Evolutionary conservation across 2,113 vertebrate species (phyloP), one percentile per base, ranked within the genome.

Genomic region (Monopterus albus): DNA sequence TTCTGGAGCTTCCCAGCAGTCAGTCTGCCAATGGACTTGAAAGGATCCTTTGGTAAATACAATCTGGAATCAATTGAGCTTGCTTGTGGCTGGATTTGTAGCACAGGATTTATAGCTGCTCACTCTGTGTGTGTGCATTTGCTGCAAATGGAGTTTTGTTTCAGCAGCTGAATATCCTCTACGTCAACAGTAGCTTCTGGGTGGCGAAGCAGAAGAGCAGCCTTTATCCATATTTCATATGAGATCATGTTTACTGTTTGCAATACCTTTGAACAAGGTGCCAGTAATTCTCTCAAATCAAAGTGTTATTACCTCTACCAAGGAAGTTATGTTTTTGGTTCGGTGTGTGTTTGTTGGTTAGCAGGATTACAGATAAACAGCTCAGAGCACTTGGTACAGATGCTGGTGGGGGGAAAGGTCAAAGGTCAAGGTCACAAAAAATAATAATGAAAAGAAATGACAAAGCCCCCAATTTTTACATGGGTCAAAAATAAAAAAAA

Each of bases 1-100:
- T 65, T 29, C 50, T 39, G 13, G 14, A 40, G 26, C 42, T 79
- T 82, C 40, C 67, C 72, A 52, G 61, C 52, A 72, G 35, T 38
- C 74, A 46, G 47, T 79, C 60, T 50, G 81, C 78, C 57, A 10
- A 75, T 83, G 31, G 63, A 62, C 67, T 74, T 50, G 59, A 67
- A 72, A 70, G 74, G 45, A 76, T 64, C 39, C 67, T 76, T 53
- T 7, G 29, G 10, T 52, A 79, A 87, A 75, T 66, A 47, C 35
- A 76, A 63, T 71, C 53, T 67, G 53, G 31, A 62, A 82, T 84
- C 75, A 67, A 67, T 75, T 18, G 61, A 40, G 53, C 49, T 68
- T 55, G 36, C 59, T 64, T 75, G 62, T 43, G 79, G 69, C 67
- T 67, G 55, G 53, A 76, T 70, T 69, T 77, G 49, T 59, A 50